These are phyloP conservation scores for Isichthys henryi DNA, from an alignment of 2,113 vertebrate genomes.

Conservation along the genomic window DNA sequence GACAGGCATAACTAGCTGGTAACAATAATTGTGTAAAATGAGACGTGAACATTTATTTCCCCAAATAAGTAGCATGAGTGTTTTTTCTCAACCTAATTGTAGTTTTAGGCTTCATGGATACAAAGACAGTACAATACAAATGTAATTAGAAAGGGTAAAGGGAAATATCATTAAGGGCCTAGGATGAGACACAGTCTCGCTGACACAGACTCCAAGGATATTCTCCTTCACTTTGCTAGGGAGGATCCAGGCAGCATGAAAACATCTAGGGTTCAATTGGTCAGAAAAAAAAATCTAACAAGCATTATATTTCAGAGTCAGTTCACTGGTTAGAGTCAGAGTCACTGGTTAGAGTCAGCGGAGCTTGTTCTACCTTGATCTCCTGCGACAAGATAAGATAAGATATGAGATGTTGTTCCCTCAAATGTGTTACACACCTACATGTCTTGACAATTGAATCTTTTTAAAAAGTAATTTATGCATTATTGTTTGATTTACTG, in stretches of 20 bases:
- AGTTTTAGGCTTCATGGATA: neutral
- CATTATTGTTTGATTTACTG: neutral
- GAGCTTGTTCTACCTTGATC: neutral
- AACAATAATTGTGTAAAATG: neutral
- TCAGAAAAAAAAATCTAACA: neutral
- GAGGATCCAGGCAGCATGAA: neutral
- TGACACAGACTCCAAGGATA: neutral
- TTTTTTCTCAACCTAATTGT: neutral
- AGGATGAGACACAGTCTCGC: neutral
- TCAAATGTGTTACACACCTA: neutral
- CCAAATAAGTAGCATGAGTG: neutral
- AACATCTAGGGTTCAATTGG: neutral
- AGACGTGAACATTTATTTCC: neutral
- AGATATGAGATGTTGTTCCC: neutral
- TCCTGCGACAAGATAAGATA: neutral
- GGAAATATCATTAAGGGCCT: neutral
- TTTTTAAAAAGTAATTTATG: neutral
- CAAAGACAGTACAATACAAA: neutral
- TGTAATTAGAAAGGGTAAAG: neutral
- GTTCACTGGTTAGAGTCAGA: no score
- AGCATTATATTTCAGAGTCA: neutral
- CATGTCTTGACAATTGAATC: neutral
- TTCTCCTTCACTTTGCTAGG: neutral
- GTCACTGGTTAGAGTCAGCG: no score
- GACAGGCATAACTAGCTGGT: neutral